A percentile compares a stretch with the other conserved stretches of the same genome.
Conservation (phyloP, 2,888 invertebrate genomes). For the Opisthograptis luteolata region DNA sequence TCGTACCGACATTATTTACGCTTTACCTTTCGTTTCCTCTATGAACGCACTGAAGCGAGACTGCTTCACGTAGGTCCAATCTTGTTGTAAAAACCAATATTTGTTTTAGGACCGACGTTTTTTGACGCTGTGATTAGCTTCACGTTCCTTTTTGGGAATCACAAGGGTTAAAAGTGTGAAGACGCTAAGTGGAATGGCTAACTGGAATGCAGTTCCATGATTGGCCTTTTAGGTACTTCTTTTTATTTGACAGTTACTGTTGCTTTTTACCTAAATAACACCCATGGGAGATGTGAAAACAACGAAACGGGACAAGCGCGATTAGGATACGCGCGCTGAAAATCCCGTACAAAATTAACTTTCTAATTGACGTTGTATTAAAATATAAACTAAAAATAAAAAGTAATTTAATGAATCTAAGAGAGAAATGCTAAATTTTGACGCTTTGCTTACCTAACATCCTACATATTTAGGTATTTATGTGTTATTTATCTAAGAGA, state of each 20-base stretch:
- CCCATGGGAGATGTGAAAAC: too few species aligned
- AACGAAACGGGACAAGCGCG: too few species aligned
- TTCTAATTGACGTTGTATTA: too few species aligned
- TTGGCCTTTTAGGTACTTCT: conserved; percentile 32
- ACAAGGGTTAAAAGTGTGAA: conserved; percentile 36
- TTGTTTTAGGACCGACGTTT: conserved; percentile 55
- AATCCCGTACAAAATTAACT: too few species aligned
- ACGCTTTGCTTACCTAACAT: too few species aligned
- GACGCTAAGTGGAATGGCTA: conserved; percentile 29
- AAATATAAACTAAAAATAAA: too few species aligned
- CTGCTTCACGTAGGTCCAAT: conserved; percentile 42
- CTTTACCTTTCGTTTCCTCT: neutral
- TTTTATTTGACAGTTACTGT: conserved; percentile 1
- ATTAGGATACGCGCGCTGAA: too few species aligned
- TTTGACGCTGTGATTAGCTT: conserved; percentile 45
- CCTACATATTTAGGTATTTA: too few species aligned
- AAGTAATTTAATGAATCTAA: too few species aligned
- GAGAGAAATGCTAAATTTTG: too few species aligned
- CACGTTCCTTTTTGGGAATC: conserved; percentile 44
- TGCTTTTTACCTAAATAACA: too few species aligned
- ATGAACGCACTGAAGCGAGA: conserved; percentile 9
- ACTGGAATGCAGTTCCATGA: conserved; percentile 20
- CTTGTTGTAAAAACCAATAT: conserved; percentile 68
- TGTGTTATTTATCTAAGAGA: too few species aligned
- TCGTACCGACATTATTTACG: neutral